Conservation (phyloP, 2,797 vertebrate genomes). For the Danio kyathit region DNA sequence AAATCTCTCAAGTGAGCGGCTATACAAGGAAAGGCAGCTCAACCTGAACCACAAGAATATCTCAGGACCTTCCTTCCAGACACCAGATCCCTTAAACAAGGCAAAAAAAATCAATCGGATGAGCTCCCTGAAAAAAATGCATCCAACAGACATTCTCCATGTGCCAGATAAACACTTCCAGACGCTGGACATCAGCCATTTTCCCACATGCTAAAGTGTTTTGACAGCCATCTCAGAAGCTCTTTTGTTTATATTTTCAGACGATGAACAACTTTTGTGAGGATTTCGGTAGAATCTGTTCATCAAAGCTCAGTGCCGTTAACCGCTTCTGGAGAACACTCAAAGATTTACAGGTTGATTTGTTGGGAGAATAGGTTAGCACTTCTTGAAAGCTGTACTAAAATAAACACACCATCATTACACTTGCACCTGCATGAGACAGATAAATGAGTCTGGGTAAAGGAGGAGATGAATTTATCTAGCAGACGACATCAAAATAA, state of each 20-base stretch:
- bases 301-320: constrained; percentile 48
- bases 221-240: constrained; percentile 87
- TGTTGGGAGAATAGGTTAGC: constrained; percentile 42
- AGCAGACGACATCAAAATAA: not conserved
- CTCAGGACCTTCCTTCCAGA: constrained; percentile 49
- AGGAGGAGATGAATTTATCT: not conserved
- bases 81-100: constrained; percentile 69
- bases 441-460: not conserved
- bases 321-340: constrained; percentile 33
- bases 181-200: constrained; percentile 85
- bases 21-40: constrained; percentile 65
- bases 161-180: constrained; percentile 88
- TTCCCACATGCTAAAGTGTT: constrained; percentile 92
- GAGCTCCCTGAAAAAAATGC: constrained; percentile 82
- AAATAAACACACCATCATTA: not conserved
- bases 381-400: constrained; percentile 17
- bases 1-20: constrained; percentile 45
- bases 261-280: constrained; percentile 64
- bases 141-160: constrained; percentile 80
- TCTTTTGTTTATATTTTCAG: constrained; percentile 57
- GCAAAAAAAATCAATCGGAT: constrained; percentile 82
- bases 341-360: constrained; percentile 17
- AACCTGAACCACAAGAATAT: constrained; percentile 65
- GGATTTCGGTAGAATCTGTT: constrained; percentile 70
- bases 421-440: not conserved